These are phyloP conservation scores for Vicugna pacos DNA, from an alignment of 2,113 vertebrate species.

Conservation along the genomic window DNA sequence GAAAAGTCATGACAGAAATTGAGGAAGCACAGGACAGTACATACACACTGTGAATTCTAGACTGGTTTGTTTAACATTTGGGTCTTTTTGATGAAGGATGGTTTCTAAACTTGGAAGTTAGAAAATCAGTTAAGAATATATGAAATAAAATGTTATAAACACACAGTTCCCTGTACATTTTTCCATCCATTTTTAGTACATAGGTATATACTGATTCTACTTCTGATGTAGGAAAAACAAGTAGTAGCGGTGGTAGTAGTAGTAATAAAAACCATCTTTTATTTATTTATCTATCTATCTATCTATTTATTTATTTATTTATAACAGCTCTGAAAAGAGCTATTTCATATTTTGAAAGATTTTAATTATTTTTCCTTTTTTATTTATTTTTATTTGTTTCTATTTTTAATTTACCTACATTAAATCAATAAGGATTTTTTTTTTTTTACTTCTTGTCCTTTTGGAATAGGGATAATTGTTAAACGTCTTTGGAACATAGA, in stretches of 20 bases:
- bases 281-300: not conserved
- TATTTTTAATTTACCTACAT: not conserved
- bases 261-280: too few species aligned
- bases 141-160: not conserved
- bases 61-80: not conserved
- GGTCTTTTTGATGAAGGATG: conserved; percentile 24
- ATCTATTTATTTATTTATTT: not conserved
- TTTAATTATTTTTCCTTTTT: conserved; percentile 20
- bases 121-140: conserved; percentile 14
- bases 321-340: not conserved
- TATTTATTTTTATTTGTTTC: not conserved
- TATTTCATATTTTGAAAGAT: not conserved
- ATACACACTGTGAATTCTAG: not conserved
- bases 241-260: not conserved
- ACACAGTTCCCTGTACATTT: not conserved
- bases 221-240: not conserved
- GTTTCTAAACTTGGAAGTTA: conserved; percentile 23
- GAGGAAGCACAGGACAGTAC: not conserved
- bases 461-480: not conserved
- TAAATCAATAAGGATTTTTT: not conserved
- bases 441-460: not conserved
- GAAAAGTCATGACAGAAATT: not conserved
- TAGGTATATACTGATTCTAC: not conserved
- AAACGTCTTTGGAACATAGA: not conserved
- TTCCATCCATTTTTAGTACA: not conserved